These are phyloP conservation scores for Spinus pinus DNA, from an alignment of 2,797 vertebrate species.

Conservation along the genomic window DNA sequence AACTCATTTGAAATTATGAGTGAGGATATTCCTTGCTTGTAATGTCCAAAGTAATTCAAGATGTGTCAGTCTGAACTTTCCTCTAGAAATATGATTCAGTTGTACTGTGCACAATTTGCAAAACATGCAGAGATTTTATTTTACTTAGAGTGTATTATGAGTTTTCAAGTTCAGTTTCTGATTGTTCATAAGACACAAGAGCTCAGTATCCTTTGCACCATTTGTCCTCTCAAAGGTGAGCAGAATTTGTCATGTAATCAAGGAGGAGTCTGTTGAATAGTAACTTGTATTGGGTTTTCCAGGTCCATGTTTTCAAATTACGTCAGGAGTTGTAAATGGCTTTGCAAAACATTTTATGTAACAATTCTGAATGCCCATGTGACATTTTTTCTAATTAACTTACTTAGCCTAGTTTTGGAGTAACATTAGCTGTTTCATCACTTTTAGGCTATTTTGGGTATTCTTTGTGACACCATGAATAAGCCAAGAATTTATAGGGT, in stretches of 20 bases:
- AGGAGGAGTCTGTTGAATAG: neutral
- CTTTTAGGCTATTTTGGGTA: slow-evolving; percentile 53
- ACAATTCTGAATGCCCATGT: neutral
- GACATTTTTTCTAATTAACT: slow-evolving; percentile 66
- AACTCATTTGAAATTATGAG: neutral
- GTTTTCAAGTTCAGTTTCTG: neutral
- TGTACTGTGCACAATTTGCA: neutral
- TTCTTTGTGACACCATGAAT: slow-evolving; percentile 62
- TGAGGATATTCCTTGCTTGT: neutral
- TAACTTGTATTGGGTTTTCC: neutral
- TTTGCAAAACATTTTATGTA: slow-evolving; percentile 28
- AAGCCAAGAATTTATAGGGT: slow-evolving; percentile 71
- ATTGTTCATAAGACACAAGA: neutral
- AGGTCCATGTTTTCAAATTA: slow-evolving; percentile 33
- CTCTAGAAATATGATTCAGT: neutral
- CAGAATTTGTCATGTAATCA: neutral
- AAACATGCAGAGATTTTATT: neutral
- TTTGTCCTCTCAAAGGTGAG: neutral
- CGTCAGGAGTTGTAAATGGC: slow-evolving; percentile 37
- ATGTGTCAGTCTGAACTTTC: neutral
- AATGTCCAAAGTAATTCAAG: neutral
- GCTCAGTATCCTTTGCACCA: neutral
- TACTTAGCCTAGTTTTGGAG: slow-evolving; percentile 62
- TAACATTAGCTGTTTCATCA: slow-evolving; percentile 48
- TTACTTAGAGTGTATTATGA: neutral